These are phyloP conservation scores for Drosophila subpulchrella DNA, from an alignment of 1,140 invertebrate species.

Conservation along the genomic window DNA sequence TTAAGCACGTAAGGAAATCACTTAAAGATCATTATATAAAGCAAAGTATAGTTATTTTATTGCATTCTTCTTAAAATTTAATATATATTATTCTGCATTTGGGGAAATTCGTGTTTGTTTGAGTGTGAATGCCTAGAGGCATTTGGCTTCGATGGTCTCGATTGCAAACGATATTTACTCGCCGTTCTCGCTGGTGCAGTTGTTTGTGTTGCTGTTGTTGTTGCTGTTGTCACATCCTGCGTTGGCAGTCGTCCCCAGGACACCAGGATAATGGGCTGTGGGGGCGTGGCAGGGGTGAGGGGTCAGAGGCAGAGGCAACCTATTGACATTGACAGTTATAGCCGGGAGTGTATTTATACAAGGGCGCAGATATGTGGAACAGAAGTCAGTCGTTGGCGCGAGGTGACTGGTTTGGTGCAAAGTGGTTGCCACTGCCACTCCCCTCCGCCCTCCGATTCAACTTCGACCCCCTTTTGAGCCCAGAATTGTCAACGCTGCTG, in stretches of 20 bases:
- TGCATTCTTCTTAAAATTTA: not conserved
- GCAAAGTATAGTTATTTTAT: too few relatives aligned
- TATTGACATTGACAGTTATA: constrained; percentile 79
- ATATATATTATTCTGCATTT: not conserved
- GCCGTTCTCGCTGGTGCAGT: constrained; percentile 1
- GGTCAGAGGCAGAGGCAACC: constrained; percentile 13
- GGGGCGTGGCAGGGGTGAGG: not conserved
- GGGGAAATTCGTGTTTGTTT: not conserved
- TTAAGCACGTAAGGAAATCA: too few relatives aligned
- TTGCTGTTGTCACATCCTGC: constrained; percentile 52
- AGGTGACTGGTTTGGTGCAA: not conserved
- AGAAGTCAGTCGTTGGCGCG: constrained; percentile 21
- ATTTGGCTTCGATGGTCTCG: constrained; percentile 43
- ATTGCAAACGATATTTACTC: constrained; percentile 47
- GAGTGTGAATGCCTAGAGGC: constrained; percentile 25
- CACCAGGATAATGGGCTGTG: not conserved
- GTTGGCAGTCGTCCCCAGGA: constrained; percentile 59
- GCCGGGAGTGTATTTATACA: constrained; percentile 68
- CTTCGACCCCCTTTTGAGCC: not conserved
- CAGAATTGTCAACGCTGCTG: constrained; percentile 36
- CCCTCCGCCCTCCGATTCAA: not conserved
- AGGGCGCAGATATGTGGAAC: constrained; percentile 48
- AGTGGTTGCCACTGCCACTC: constrained; percentile 19
- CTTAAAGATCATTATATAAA: too few relatives aligned
- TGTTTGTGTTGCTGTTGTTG: constrained; percentile 15